Base-by-base conservation (phyloP, 1,140 invertebrate species). In the Drosophila ficusphila region DNA sequence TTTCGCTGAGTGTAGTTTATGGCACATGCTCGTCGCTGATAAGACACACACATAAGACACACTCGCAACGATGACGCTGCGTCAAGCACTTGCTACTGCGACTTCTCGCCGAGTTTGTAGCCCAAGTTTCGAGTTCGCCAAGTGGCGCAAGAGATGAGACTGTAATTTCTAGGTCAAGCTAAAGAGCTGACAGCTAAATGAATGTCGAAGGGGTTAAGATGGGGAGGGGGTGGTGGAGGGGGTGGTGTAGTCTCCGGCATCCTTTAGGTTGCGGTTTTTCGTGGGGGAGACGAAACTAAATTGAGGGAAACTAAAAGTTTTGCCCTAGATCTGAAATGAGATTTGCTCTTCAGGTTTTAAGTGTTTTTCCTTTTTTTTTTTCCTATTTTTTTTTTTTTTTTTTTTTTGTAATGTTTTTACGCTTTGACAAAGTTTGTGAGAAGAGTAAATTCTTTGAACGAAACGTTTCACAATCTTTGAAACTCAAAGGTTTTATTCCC, bases 141-240 rank as follows among this genome's bases (percentile, higher is more conserved):
- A 46, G 42, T 46, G 14, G 41, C 41, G 41, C 41, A 44, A 31
- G 52, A 70, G 57, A 54, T 62, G 48, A 33, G 38, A 51, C 33
- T 39, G 21, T 52, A 78, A 67, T 78, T 73, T 77, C 61, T 79
- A 75, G 68, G 76, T 68, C 69, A 79, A 75, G 54, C 34, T 9
- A 72, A 72, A 62, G 58, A 44, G 53, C 21, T 42, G 54, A 33
- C 18, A 34, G n/a, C 58, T 41, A 44, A 62, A 62, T 62, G 36
- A 58, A 42, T 42, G 14, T 18, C 7, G 14, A 16, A 7, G 23
- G 11, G 52, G 9, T 6, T n/a, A n/a, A n/a, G n/a, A n/a, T n/a
- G n/a, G n/a, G n/a, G n/a, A n/a, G n/a, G n/a, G n/a, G n/a, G n/a
- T n/a, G n/a, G n/a, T n/a, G n/a, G n/a, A 16, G 9, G 23, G 11